phyloP scores from a whole-genome alignment of 2,888 invertebrate genomes.

The Iselma pallidipennis region DNA sequence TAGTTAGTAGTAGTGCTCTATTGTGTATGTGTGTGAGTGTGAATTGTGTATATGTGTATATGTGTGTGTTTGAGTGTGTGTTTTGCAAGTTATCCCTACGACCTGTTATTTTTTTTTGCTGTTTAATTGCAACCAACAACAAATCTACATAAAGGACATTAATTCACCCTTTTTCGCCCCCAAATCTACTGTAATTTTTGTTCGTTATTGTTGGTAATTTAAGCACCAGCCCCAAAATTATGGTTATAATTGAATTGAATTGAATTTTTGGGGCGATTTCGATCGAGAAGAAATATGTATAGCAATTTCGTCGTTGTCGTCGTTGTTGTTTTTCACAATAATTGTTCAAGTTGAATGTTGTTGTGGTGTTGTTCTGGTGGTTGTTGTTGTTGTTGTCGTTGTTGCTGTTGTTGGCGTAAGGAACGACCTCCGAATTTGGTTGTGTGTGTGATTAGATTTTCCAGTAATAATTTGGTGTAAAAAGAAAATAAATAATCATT shows the following conservation, averaged over 20 bases:
- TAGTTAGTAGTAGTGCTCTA: no score
- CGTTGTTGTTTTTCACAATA: conserved; percentile 29
- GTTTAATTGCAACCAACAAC: no score
- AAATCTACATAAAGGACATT: no score
- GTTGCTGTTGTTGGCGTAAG: conserved; percentile 6
- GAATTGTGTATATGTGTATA: not conserved
- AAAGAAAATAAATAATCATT: conserved; percentile 38
- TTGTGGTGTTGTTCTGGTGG: conserved; percentile 24
- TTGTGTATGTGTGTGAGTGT: not conserved
- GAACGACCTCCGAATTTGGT: conserved; percentile 45
- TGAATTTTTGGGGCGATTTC: not conserved
- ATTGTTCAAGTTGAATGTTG: conserved; percentile 37
- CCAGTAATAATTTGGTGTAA: conserved; percentile 29
- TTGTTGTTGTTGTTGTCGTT: conserved; percentile 28
- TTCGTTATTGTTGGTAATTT: no score
- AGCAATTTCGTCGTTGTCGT: conserved; percentile 11
- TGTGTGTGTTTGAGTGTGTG: not conserved
- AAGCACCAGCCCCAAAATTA: no score
- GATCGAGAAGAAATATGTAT: conserved; percentile 1
- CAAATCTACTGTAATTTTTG: no score
- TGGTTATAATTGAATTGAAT: not conserved
- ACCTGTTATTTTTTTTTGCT: not conserved
- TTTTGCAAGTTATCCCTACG: conserved; percentile 2
- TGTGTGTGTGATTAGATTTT: no score
- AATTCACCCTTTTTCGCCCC: no score